These are phyloP conservation scores for Thaumatotibia leucotreta DNA, from an alignment of 1,140 invertebrate species.

Conservation along the genomic window DNA sequence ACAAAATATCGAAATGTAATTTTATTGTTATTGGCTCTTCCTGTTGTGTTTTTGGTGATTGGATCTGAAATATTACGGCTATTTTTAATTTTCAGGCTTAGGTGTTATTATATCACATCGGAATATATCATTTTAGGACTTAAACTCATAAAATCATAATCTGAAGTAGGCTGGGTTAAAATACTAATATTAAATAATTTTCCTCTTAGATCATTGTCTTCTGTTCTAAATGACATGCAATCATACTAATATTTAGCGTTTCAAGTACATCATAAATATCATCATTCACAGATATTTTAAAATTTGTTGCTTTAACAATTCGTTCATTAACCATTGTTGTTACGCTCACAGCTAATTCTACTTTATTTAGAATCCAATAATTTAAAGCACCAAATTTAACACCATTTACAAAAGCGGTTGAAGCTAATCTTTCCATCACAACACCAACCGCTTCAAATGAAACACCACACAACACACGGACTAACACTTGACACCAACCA, in stretches of 20 bases:
- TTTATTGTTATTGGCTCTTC: neutral
- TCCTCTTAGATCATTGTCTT: neutral
- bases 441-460: conserved; percentile 1
- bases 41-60: neutral
- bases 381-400: neutral
- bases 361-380: neutral
- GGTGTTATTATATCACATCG: neutral
- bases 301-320: neutral
- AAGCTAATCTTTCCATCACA: neutral
- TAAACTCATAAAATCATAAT: neutral
- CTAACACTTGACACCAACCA: conserved; percentile 38
- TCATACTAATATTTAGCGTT: no score
- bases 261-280: neutral
- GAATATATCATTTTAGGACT: neutral
- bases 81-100: neutral
- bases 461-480: conserved; percentile 27
- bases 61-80: neutral
- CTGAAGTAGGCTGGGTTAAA: neutral
- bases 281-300: neutral
- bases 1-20: neutral
- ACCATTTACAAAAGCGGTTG: neutral
- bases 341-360: neutral
- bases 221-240: neutral
- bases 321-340: neutral
- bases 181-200: neutral